phyloP scores from a whole-genome alignment of 2,797 vertebrate species.

The Periparus ater region DNA sequence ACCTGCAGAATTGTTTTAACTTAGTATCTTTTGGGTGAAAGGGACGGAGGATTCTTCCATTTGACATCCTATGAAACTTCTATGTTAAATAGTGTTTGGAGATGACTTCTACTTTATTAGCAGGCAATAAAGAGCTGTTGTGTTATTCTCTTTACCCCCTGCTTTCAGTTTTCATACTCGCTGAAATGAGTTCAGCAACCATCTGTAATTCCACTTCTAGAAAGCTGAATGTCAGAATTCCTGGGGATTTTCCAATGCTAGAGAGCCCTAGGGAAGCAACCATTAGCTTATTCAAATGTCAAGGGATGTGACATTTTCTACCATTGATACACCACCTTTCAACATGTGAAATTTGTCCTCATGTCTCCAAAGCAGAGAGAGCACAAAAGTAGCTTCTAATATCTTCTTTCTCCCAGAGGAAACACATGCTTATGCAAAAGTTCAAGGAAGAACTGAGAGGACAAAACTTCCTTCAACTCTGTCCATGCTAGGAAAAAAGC shows the following conservation, averaged over 20 bases:
- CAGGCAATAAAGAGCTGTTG: background rate
- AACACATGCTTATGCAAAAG: background rate
- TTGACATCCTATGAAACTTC: background rate
- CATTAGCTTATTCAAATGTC: slow-evolving; percentile 41
- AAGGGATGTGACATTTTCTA: slow-evolving; percentile 29
- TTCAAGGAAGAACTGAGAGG: background rate
- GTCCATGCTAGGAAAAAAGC: background rate
- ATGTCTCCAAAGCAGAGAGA: slow-evolving; percentile 32
- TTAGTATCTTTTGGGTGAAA: background rate
- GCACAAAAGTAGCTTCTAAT: background rate
- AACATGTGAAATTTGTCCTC: slow-evolving; percentile 9
- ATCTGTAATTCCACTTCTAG: slow-evolving; percentile 57
- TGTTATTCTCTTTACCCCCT: background rate
- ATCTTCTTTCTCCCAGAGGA: background rate
- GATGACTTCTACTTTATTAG: slow-evolving; percentile 14
- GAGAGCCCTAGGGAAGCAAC: slow-evolving; percentile 30
- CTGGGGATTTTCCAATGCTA: slow-evolving; percentile 13
- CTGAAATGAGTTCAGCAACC: slow-evolving; percentile 41
- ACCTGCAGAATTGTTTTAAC: background rate
- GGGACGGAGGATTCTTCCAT: background rate
- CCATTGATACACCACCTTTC: slow-evolving; percentile 54
- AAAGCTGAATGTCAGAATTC: slow-evolving; percentile 66
- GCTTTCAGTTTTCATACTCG: background rate
- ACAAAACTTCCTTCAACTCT: background rate
- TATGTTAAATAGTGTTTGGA: slow-evolving; percentile 36